These are phyloP conservation scores for Chaenogobius annularis DNA, from an alignment of 2,113 vertebrate species.

Conservation along the genomic window DNA sequence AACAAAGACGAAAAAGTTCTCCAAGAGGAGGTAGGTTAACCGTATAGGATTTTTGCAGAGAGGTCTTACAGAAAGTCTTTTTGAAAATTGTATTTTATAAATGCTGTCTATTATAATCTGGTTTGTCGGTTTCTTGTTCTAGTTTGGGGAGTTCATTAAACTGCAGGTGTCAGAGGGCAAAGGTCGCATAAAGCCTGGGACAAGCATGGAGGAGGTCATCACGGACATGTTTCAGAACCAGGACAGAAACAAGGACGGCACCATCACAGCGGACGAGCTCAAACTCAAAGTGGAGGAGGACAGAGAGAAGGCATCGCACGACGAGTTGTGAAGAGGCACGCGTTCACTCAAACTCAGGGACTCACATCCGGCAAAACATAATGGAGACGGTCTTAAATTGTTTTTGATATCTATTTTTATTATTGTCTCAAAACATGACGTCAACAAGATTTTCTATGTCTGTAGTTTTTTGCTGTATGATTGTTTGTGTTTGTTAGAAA, in stretches of 20 bases:
- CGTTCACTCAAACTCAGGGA: slow-evolving; percentile 62
- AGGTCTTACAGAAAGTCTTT: no score
- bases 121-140: slow-evolving; percentile 1
- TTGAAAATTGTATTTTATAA: no score
- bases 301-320: slow-evolving; percentile 78
- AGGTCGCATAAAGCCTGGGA: slow-evolving; percentile 87
- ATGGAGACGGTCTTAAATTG: slow-evolving; percentile 24
- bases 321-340: slow-evolving; percentile 83
- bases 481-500: slow-evolving; percentile 37
- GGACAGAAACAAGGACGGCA: slow-evolving; percentile 89
- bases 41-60: no score
- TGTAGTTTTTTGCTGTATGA: slow-evolving; percentile 24
- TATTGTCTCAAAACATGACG: slow-evolving; percentile 21
- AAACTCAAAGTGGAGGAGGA: slow-evolving; percentile 94
- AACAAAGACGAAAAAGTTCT: slow-evolving; percentile 86
- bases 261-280: slow-evolving; percentile 85
- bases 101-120: not conserved
- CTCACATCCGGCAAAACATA: slow-evolving; percentile 28
- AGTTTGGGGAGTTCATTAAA: slow-evolving; percentile 94
- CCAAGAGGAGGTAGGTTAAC: slow-evolving; percentile 80
- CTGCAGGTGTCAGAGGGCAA: slow-evolving; percentile 85
- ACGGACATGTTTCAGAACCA: slow-evolving; percentile 94
- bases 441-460: slow-evolving; percentile 23
- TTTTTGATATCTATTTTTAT: slow-evolving; percentile 32
- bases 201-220: slow-evolving; percentile 81